Conservation (phyloP, 2,113 vertebrate species). For the Guaruba guarouba region DNA sequence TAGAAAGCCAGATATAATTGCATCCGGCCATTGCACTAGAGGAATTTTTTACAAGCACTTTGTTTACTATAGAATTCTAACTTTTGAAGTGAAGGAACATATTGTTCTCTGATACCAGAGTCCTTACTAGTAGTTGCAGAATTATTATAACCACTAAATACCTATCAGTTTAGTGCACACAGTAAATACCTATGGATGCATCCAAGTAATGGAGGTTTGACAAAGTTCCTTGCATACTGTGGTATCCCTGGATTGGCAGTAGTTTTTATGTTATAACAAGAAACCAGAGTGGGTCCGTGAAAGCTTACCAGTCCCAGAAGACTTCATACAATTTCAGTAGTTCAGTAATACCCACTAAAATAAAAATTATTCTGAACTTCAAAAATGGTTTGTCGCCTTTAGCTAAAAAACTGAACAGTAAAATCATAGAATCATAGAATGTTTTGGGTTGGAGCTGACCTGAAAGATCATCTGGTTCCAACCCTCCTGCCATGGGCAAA, state of each 20-base stretch:
- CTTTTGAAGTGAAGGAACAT: background rate
- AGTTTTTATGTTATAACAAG: background rate
- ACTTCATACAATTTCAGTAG: background rate
- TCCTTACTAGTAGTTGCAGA: background rate
- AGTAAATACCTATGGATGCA: background rate
- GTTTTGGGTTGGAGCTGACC: background rate
- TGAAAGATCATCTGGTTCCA: background rate
- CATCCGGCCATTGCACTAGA: background rate
- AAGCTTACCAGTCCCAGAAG: background rate
- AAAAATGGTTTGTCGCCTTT: background rate
- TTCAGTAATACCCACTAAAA: background rate
- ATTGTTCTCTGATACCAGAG: background rate
- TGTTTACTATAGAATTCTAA: background rate
- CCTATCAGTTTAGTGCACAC: background rate
- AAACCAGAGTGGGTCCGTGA: background rate
- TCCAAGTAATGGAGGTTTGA: background rate
- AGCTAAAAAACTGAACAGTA: background rate
- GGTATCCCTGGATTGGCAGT: background rate
- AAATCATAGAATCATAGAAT: background rate
- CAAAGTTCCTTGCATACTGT: background rate
- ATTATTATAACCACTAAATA: background rate
- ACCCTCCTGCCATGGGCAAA: background rate
- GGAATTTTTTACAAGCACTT: background rate
- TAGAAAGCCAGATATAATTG: background rate
- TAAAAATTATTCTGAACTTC: background rate